A percentile compares a stretch with the other conserved stretches of the same genome.
Conservation (phyloP, 2,888 invertebrate genomes). For the Andrena marginata region DNA sequence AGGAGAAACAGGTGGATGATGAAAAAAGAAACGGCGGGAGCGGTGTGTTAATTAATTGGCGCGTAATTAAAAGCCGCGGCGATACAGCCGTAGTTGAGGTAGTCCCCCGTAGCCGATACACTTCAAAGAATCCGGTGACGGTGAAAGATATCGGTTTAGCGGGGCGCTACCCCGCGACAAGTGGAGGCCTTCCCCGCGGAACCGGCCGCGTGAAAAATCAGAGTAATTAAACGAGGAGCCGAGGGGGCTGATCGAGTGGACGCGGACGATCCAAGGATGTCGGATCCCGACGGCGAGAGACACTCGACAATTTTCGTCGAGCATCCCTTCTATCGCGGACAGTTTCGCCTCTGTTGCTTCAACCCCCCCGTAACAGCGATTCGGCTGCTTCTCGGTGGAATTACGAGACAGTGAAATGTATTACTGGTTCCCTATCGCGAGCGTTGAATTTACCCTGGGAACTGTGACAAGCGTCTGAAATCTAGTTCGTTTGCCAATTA, state of each 20-base stretch:
- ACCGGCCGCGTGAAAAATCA: slow-evolving; percentile 43
- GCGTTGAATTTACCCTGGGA: neutral
- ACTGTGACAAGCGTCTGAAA: neutral
- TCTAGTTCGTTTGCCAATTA: neutral
- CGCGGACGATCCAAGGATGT: slow-evolving; percentile 41
- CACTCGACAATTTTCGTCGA: slow-evolving; percentile 44
- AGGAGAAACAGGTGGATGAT: slow-evolving; percentile 15
- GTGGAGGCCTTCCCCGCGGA: slow-evolving; percentile 27
- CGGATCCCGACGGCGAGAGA: slow-evolving; percentile 27
- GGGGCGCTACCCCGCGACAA: slow-evolving; percentile 52
- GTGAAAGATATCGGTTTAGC: slow-evolving; percentile 55
- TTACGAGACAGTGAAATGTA: no score
- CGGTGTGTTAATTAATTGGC: slow-evolving; percentile 81
- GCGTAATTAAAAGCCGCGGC: slow-evolving; percentile 80
- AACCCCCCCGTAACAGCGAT: neutral
- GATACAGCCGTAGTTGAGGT: slow-evolving; percentile 65
- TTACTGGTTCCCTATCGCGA: neutral
- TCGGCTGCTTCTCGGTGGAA: neutral
- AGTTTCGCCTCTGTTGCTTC: slow-evolving; percentile 6
- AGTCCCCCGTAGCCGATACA: slow-evolving; percentile 51
- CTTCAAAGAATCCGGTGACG: slow-evolving; percentile 62
- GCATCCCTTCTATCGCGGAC: slow-evolving; percentile 22
- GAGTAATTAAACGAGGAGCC: slow-evolving; percentile 41
- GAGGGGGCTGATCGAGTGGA: slow-evolving; percentile 31
- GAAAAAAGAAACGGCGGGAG: slow-evolving; percentile 50